Percentiles rank a stretch among this genome's conserved stretches.
Conservation (phyloP, 2,113 vertebrate genomes). For the Hyaena hyaena region DNA sequence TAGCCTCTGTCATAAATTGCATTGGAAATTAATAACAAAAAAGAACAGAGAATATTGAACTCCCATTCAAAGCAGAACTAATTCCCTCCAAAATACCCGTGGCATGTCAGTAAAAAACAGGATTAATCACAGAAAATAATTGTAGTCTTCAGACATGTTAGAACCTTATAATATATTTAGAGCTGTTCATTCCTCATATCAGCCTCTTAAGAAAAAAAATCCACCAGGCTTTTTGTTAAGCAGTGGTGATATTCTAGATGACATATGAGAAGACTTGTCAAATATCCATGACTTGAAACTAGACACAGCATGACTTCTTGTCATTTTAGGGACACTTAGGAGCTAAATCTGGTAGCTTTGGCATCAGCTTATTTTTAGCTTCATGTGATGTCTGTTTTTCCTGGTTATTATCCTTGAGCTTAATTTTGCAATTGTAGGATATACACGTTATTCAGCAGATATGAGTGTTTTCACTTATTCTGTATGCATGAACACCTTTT, state of each 20-base stretch:
- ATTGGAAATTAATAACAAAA: conserved; percentile 57
- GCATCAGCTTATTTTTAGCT: conserved; percentile 73
- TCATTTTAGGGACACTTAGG: conserved; percentile 64
- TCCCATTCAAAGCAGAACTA: conserved; percentile 46
- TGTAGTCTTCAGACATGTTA: conserved; percentile 55
- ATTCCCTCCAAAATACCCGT: conserved; percentile 19
- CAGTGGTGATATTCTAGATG: conserved; percentile 51
- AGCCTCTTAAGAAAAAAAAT: conserved; percentile 29
- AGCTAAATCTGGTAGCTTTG: conserved; percentile 67
- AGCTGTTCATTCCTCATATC: conserved; percentile 34
- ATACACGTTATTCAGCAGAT: conserved; percentile 26
- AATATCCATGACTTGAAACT: conserved; percentile 49
- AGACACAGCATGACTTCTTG: conserved; percentile 69
- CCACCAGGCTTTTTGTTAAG: conserved; percentile 51
- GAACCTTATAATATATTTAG: conserved; percentile 62
- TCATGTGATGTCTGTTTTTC: conserved; percentile 49
- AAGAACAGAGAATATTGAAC: conserved; percentile 1
- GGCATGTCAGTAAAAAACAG: conserved; percentile 45
- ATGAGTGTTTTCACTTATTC: conserved; percentile 37
- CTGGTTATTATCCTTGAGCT: conserved; percentile 53
- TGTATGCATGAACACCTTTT: neutral
- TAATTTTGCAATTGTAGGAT: conserved; percentile 42
- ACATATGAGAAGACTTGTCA: conserved; percentile 51
- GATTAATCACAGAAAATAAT: conserved; percentile 69
- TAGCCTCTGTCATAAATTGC: conserved; percentile 65